Evolutionary conservation across 2,113 vertebrate species (phyloP).

Genomic region (Zeus faber): DNA sequence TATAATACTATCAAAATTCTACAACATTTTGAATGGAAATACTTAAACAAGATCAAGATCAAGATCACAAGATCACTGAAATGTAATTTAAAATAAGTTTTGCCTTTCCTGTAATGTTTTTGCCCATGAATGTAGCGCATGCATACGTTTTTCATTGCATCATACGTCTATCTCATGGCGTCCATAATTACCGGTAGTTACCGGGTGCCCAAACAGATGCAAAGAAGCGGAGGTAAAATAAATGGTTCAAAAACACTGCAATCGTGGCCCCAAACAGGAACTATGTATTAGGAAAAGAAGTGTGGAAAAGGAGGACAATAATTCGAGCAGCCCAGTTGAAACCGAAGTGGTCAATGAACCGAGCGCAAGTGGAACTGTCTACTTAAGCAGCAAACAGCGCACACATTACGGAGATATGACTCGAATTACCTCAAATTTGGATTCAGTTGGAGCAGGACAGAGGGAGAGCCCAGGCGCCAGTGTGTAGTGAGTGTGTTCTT

Average conservation of each 20-base stretch:
- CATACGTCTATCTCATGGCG: too few relatives aligned
- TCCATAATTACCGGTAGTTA: too few relatives aligned
- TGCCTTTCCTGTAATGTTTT: neutral
- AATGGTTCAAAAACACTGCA: neutral
- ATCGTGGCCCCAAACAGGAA: neutral
- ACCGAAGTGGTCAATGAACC: neutral
- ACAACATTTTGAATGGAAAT: neutral
- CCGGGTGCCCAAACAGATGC: neutral
- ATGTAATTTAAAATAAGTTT: neutral
- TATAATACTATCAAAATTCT: neutral
- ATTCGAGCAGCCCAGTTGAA: neutral
- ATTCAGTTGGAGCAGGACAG: neutral
- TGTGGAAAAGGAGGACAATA: neutral
- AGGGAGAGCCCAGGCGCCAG: neutral
- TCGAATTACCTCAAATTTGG: too few relatives aligned
- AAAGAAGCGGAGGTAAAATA: neutral
- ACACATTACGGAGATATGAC: too few relatives aligned
- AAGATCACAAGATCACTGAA: neutral
- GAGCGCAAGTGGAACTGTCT: neutral
- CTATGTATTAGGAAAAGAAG: neutral
- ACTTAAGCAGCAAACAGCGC: neutral
- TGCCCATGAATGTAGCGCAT: neutral
- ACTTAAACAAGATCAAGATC: too few relatives aligned
- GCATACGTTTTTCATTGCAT: too few relatives aligned
- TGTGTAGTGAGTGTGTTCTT: too few relatives aligned